phyloP scores from a whole-genome alignment of 2,888 invertebrate species.

The Hypercompe scribonia region DNA sequence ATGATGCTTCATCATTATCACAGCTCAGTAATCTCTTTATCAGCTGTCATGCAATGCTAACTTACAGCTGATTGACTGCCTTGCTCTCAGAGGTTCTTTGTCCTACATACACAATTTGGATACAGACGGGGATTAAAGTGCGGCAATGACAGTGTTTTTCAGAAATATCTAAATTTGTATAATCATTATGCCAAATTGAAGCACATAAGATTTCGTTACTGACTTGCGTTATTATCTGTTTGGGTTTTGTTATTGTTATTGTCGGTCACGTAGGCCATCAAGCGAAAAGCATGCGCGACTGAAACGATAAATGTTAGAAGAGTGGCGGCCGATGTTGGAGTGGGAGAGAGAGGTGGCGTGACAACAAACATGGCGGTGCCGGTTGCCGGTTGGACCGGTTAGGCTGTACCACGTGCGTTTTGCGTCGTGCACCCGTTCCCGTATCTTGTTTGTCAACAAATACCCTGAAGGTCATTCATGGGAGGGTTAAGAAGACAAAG shows the following conservation, averaged over 20 bases:
- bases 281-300: slow-evolving; percentile 60
- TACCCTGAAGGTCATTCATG: slow-evolving; percentile 82
- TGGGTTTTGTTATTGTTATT: slow-evolving; percentile 81
- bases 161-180: slow-evolving; percentile 26
- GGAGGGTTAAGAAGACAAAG: slow-evolving; percentile 77
- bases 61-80: slow-evolving; percentile 31
- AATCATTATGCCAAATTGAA: slow-evolving; percentile 34
- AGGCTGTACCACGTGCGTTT: slow-evolving; percentile 80
- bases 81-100: slow-evolving; percentile 27
- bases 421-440: slow-evolving; percentile 74
- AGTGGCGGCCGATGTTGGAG: slow-evolving; percentile 59
- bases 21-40: slow-evolving; percentile 13
- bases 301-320: slow-evolving; percentile 56
- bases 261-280: slow-evolving; percentile 82
- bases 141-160: slow-evolving; percentile 37
- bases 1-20: slow-evolving; percentile 37
- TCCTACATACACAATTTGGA: slow-evolving; percentile 27
- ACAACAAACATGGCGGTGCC: slow-evolving; percentile 85
- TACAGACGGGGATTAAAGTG: slow-evolving; percentile 50
- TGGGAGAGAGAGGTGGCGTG: slow-evolving; percentile 77
- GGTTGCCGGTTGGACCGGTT: slow-evolving; percentile 83
- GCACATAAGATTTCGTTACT: slow-evolving; percentile 51
- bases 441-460: slow-evolving; percentile 85
- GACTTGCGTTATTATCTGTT: slow-evolving; percentile 60
- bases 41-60: slow-evolving; percentile 39